These are phyloP conservation scores for Parnassius glacialis DNA, from an alignment of 2,888 invertebrate species.

Conservation along the genomic window DNA sequence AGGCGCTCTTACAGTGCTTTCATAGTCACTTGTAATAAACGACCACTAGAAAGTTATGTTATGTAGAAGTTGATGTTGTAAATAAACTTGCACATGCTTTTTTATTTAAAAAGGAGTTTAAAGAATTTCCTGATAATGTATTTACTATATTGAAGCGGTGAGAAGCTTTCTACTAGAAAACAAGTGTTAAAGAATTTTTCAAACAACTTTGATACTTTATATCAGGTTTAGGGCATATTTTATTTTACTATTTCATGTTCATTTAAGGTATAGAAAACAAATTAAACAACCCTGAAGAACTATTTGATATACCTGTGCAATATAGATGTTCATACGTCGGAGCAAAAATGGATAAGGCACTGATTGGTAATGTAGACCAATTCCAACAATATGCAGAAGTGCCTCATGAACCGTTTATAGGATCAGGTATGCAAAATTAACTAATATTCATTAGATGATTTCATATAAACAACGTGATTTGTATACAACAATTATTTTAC, in stretches of 20 bases:
- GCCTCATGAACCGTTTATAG: conserved; percentile 73
- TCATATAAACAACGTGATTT: neutral
- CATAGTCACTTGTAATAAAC: too few relatives aligned
- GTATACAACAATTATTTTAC: neutral
- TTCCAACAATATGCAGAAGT: conserved; percentile 69
- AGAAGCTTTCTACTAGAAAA: too few relatives aligned
- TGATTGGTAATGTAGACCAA: conserved; percentile 77
- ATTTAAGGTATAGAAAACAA: conserved; percentile 83
- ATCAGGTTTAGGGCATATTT: too few relatives aligned
- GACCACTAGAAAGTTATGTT: too few relatives aligned
- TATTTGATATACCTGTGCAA: conserved; percentile 89
- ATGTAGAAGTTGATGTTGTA: too few relatives aligned
- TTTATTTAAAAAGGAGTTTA: too few relatives aligned
- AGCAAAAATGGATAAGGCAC: conserved; percentile 79
- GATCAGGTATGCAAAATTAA: conserved; percentile 50
- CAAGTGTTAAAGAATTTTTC: too few relatives aligned
- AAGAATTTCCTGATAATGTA: too few relatives aligned
- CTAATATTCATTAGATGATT: neutral
- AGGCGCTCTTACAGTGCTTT: too few relatives aligned
- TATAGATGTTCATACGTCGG: conserved; percentile 83
- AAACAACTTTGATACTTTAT: too few relatives aligned
- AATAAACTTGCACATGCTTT: too few relatives aligned
- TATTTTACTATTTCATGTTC: neutral
- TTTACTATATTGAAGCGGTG: too few relatives aligned
- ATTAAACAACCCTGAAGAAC: conserved; percentile 87